Evolutionary conservation across 2,797 vertebrate genomes (phyloP).

Genomic region (Phataginus tricuspis): DNA sequence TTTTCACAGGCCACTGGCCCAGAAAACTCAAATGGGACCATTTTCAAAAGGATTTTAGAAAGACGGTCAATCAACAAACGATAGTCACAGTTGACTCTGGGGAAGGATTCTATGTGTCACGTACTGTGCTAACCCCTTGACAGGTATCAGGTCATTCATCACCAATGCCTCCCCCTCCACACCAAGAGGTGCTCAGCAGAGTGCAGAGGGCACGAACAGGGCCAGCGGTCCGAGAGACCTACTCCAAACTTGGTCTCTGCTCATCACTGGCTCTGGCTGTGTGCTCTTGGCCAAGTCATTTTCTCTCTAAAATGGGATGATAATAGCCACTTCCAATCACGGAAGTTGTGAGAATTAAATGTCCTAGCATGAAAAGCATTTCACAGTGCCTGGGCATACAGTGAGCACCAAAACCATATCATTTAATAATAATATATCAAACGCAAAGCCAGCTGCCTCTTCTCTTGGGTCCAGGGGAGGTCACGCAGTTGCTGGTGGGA

Average conservation of each 20-base stretch:
- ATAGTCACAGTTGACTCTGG: not conserved
- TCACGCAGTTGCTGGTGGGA: not conserved
- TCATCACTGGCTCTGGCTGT: not conserved
- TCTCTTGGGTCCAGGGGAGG: not conserved
- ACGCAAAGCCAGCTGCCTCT: not conserved
- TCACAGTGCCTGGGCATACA: not conserved
- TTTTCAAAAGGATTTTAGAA: slow-evolving; percentile 20
- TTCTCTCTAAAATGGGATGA: not conserved
- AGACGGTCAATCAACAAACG: not conserved
- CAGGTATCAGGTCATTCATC: not conserved
- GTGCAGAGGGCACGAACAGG: not conserved
- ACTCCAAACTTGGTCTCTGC: not conserved
- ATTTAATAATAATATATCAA: not conserved
- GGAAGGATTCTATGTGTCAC: not conserved
- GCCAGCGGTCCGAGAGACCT: not conserved
- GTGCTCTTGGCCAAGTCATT: not conserved
- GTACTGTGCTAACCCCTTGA: not conserved
- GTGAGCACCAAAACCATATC: not conserved
- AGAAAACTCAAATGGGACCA: not conserved
- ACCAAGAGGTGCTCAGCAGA: not conserved
- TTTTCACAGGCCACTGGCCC: not conserved
- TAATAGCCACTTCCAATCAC: not conserved
- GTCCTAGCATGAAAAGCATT: not conserved
- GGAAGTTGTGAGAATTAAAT: not conserved
- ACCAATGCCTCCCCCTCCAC: too few relatives aligned